These are phyloP conservation scores for Chauna torquata DNA, from an alignment of 2,113 vertebrate species.

Conservation along the genomic window DNA sequence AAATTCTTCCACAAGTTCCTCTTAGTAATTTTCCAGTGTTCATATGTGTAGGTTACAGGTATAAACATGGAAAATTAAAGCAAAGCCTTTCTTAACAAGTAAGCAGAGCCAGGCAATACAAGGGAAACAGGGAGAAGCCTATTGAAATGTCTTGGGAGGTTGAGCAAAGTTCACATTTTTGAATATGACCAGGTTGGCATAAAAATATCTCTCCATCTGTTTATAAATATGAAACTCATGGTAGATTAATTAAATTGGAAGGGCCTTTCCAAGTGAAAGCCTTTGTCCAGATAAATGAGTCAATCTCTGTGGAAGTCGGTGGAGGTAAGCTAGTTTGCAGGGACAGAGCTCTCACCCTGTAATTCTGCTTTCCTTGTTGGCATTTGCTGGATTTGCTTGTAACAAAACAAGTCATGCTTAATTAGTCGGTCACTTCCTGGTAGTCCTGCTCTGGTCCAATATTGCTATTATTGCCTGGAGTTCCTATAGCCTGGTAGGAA, in stretches of 20 bases:
- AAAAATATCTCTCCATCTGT: not conserved
- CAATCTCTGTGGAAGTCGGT: not conserved
- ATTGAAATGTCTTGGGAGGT: not conserved
- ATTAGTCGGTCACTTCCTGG: not conserved
- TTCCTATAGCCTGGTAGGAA: not conserved
- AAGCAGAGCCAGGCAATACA: not conserved
- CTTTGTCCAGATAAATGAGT: not conserved
- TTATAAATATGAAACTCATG: not conserved
- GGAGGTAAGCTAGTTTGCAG: not conserved
- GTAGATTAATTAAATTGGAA: not conserved
- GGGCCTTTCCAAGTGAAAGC: not conserved
- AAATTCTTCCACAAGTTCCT: not conserved
- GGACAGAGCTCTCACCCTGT: not conserved
- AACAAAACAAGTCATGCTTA: not conserved
- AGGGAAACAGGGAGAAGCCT: not conserved
- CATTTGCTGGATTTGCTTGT: not conserved
- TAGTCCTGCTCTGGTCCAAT: not conserved
- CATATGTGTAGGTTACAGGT: not conserved
- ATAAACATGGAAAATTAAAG: not conserved
- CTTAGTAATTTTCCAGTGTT: not conserved
- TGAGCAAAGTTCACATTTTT: not conserved
- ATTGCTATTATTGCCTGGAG: not conserved
- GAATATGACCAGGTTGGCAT: not conserved
- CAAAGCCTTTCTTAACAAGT: not conserved
- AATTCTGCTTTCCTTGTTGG: not conserved